Evolutionary conservation across 1,140 invertebrate genomes (phyloP).

Genomic region (Chelonus insularis): DNA sequence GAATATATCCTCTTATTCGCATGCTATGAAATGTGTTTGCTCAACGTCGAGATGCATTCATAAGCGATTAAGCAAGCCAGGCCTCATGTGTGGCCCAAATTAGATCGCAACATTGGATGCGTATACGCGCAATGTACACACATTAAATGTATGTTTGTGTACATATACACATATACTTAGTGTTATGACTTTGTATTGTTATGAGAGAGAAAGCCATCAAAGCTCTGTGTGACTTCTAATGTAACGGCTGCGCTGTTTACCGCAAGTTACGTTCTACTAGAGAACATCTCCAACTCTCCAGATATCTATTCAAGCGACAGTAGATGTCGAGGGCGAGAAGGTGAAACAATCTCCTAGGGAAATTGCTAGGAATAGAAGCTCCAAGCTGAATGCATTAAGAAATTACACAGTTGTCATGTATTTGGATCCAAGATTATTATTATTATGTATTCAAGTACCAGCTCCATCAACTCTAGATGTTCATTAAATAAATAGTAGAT

Average conservation of each 20-base stretch:
- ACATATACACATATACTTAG: neutral
- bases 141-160: neutral
- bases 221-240: constrained; percentile 1
- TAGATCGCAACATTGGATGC: constrained; percentile 16
- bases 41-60: constrained; percentile 43
- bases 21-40: constrained; percentile 24
- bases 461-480: too few relatives aligned
- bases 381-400: neutral
- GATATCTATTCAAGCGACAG: too few relatives aligned
- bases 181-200: neutral
- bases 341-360: neutral
- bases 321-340: too few relatives aligned
- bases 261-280: neutral
- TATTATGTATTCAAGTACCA: too few relatives aligned
- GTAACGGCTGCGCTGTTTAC: constrained; percentile 18
- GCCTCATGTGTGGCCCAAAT: constrained; percentile 19
- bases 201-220: neutral
- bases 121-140: neutral
- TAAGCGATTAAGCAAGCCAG: constrained; percentile 48
- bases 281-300: too few relatives aligned
- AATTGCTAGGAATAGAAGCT: neutral
- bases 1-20: neutral
- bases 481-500: too few relatives aligned
- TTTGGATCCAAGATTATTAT: neutral
- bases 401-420: neutral